These are phyloP conservation scores for Procapra przewalskii DNA, from an alignment of 2,113 vertebrate species.

Conservation along the genomic window DNA sequence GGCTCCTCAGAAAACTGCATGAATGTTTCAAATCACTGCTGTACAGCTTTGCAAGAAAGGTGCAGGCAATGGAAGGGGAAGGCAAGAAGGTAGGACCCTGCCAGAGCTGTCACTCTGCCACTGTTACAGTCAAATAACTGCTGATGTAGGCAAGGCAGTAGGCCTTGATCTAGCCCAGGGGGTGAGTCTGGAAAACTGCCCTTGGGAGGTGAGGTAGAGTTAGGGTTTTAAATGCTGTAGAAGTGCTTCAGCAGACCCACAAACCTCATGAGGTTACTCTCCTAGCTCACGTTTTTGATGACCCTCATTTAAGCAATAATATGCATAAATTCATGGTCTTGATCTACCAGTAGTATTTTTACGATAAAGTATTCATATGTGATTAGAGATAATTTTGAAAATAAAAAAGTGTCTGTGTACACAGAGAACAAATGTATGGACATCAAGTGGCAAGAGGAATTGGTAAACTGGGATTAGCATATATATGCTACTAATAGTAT, in stretches of 20 bases:
- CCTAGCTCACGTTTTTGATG: neutral
- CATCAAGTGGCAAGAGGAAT: neutral
- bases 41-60: neutral
- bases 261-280: neutral
- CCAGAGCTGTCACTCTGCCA: neutral
- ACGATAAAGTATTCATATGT: neutral
- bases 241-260: neutral
- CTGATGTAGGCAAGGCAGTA: neutral
- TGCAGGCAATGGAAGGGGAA: neutral
- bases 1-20: neutral
- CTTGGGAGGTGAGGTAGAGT: neutral
- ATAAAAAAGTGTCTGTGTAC: neutral
- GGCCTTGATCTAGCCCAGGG: neutral
- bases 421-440: neutral
- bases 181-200: neutral
- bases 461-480: neutral
- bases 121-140: neutral
- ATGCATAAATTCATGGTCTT: neutral
- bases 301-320: neutral
- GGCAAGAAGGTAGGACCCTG: neutral
- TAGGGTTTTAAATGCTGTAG: neutral
- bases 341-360: neutral
- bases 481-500: neutral
- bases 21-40: neutral
- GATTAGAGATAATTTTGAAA: neutral